A percentile compares a stretch with the other conserved stretches of the same genome.
Conservation (phyloP, 2,113 vertebrate species). For the Aptenodytes forsteri region DNA sequence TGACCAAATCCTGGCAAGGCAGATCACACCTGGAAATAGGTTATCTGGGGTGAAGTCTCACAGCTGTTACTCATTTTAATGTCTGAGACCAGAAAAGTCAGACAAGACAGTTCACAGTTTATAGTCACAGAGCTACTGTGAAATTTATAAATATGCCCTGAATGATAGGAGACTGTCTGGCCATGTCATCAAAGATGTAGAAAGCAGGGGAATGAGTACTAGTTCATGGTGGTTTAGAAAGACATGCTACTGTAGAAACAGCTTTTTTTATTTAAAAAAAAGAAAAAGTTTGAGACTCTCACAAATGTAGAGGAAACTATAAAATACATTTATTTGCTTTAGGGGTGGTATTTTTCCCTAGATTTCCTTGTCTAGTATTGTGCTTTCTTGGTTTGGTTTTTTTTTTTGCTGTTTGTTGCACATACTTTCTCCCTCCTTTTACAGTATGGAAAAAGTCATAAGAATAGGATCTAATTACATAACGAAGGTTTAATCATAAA, state of each 20-base stretch:
- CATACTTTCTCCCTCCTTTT: background rate
- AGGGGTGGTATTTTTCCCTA: background rate
- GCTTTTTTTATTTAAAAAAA: background rate
- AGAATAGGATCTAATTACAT: background rate
- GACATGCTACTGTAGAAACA: background rate
- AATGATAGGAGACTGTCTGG: background rate
- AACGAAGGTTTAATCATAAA: background rate
- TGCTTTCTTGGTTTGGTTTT: background rate
- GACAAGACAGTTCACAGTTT: background rate
- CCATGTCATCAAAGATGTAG: background rate
- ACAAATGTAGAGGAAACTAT: background rate
- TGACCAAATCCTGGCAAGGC: background rate
- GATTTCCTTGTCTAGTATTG: background rate
- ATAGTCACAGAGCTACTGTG: background rate
- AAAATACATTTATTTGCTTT: background rate
- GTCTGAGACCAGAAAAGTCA: background rate
- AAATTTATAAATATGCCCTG: background rate
- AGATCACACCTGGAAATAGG: background rate
- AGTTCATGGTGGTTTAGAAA: background rate
- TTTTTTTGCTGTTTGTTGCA: background rate
- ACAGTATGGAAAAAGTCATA: background rate
- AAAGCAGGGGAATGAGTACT: background rate
- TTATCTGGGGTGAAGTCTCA: background rate
- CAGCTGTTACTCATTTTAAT: background rate
- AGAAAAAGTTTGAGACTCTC: background rate